These are phyloP conservation scores for Eristalis pertinax DNA, from an alignment of 2,888 invertebrate species.

Conservation along the genomic window DNA sequence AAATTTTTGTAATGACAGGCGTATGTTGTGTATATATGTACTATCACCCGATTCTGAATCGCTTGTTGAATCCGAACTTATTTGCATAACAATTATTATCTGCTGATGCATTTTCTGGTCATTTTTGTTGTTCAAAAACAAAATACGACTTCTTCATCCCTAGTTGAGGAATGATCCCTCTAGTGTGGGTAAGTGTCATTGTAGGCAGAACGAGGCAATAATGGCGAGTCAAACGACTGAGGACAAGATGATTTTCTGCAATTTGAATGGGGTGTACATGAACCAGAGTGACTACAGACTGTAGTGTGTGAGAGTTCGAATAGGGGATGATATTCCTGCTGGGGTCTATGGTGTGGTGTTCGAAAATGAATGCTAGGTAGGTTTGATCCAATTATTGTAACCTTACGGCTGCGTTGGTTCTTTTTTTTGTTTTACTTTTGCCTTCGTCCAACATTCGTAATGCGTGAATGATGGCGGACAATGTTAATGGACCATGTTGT, in stretches of 20 bases:
- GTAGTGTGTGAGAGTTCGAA: not conserved
- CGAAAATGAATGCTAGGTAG: conserved; percentile 25
- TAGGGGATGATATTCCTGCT: not conserved
- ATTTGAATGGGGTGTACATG: conserved; percentile 9
- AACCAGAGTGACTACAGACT: not conserved
- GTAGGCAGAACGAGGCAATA: not conserved
- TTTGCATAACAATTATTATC: conserved; percentile 34
- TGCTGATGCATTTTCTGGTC: conserved; percentile 42
- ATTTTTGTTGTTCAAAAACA: not conserved
- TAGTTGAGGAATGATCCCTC: not conserved
- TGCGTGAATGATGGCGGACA: conserved; percentile 58
- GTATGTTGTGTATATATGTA: conserved; percentile 51
- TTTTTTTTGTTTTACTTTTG: conserved; percentile 5
- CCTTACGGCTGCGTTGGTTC: conserved; percentile 6
- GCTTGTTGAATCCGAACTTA: conserved; percentile 57
- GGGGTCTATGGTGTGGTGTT: not conserved
- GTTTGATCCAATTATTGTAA: conserved; percentile 62
- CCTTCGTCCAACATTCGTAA: conserved; percentile 1
- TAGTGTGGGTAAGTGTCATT: not conserved
- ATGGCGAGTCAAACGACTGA: conserved; percentile 2
- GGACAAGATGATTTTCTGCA: not conserved
- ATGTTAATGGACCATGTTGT: conserved; percentile 58
- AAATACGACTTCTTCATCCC: not conserved
- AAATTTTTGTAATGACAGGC: conserved; percentile 39
- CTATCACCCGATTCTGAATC: conserved; percentile 21